Evolutionary conservation across 2,113 vertebrate genomes (phyloP), one percentile per base, ranked within the genome.

Genomic region (Thamnaconus septentrionalis): DNA sequence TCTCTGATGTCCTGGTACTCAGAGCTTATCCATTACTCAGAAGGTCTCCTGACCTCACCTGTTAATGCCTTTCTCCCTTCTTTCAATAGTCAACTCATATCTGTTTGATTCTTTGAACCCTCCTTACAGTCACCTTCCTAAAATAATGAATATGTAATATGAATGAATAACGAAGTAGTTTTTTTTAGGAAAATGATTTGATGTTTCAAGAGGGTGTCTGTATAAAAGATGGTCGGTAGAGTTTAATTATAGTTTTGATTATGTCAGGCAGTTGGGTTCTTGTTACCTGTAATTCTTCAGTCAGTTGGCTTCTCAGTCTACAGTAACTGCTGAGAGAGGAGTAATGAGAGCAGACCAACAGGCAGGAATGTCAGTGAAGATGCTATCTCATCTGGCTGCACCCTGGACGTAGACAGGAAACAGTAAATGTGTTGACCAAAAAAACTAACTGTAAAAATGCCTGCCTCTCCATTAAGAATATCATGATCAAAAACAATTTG

Each of bases 361-460:
- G 4, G 12, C 73, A 75, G 76, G 83, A 86, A 86, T 85, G 77
- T 80, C 59, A 73, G 65, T 31, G 58, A 56, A 78, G 84, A 86
- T 88, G 12, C 7, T 83, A 82, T 90, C 86, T 65, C 52, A 63
- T 59, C 64, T 75, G 61, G 44, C 60, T 60, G 58, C 56, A 40
- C 49, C 46, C 42, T 31, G 45, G 41, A 66, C 53, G 57, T 58
- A 75, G 75, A 73, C 62, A 65, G 72, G 69, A 79, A 81, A 71
- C 53, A 45, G 59, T 61, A 51, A 61, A 73, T 48, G 4, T 5
- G 44, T 65, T 79, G 58, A 69, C 6, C 59, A 11, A 66, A 71
- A n/a, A 3, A 10, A 71, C 67, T 31, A 31, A 31, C 18, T 31
- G 18, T 31, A 31, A 31, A 2, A 31, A 2, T 31, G 18, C 18